Evolutionary conservation across 2,797 vertebrate genomes (phyloP).

Genomic region (Zenarchopterus dispar): DNA sequence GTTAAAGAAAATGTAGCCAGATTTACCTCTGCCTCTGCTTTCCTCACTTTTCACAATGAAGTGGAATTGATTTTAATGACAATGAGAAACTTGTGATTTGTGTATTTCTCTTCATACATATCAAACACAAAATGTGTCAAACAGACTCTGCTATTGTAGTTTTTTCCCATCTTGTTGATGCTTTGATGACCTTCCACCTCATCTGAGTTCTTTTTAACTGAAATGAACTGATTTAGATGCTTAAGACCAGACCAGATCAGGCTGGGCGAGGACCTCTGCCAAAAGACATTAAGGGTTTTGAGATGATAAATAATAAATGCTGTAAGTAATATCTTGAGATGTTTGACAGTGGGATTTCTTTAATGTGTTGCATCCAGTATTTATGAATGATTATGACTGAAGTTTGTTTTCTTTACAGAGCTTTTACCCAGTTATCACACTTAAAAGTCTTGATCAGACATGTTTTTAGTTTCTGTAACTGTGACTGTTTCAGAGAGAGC

Average conservation of each 20-base stretch:
- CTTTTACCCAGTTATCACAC: no score
- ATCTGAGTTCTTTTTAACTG: no score
- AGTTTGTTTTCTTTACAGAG: no score
- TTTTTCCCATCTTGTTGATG: slow-evolving; percentile 13
- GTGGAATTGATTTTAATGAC: slow-evolving; percentile 25
- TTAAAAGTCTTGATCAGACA: no score
- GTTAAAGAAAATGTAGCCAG: neutral
- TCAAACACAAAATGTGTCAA: slow-evolving; percentile 20
- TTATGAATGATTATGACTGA: no score
- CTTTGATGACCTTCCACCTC: slow-evolving; percentile 28
- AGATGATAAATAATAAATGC: slow-evolving; percentile 1
- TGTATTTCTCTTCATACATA: slow-evolving; percentile 16
- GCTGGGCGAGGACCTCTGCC: slow-evolving; percentile 22
- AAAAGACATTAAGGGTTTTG: slow-evolving; percentile 1
- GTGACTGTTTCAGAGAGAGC: no score
- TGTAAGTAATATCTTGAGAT: neutral
- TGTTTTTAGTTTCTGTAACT: no score
- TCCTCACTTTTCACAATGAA: slow-evolving; percentile 27
- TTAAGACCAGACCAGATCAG: slow-evolving; percentile 48
- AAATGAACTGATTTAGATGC: slow-evolving; percentile 19
- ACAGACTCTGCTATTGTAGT: slow-evolving; percentile 22
- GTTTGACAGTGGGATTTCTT: neutral
- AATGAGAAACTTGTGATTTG: slow-evolving; percentile 6
- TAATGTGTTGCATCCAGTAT: no score
- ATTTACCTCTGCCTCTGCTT: slow-evolving; percentile 6